phyloP scores from a whole-genome alignment of 2,797 vertebrate species.

The Hydrolagus colliei region DNA sequence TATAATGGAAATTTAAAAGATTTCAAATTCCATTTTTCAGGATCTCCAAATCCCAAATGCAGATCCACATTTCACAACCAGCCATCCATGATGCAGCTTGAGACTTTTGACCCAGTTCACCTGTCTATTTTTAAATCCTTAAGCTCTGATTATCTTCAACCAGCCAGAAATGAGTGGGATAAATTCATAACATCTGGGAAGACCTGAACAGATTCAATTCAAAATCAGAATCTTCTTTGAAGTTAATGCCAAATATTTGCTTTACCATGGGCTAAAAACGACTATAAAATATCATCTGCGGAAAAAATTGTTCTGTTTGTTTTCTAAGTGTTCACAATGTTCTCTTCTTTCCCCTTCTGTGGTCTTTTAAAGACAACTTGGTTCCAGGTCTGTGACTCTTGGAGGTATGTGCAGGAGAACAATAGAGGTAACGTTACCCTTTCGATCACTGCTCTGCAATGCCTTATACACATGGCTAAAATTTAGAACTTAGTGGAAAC shows the following conservation, averaged over 20 bases:
- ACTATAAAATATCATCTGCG: too few relatives aligned
- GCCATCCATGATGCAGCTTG: background rate
- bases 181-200: background rate
- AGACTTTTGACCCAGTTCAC: background rate
- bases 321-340: background rate
- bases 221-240: background rate
- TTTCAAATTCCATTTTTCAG: background rate
- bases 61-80: background rate
- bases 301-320: too few relatives aligned
- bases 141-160: background rate
- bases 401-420: too few relatives aligned
- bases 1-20: background rate
- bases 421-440: too few relatives aligned
- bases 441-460: too few relatives aligned
- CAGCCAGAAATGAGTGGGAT: background rate
- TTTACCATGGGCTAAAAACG: background rate
- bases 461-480: too few relatives aligned
- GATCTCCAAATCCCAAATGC: background rate
- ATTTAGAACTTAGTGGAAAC: too few relatives aligned
- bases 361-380: background rate
- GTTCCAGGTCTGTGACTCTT: too few relatives aligned
- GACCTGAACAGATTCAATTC: background rate
- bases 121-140: background rate
- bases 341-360: background rate
- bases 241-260: background rate